phyloP scores from a whole-genome alignment of 2,113 vertebrate genomes.

The Mobula birostris region DNA sequence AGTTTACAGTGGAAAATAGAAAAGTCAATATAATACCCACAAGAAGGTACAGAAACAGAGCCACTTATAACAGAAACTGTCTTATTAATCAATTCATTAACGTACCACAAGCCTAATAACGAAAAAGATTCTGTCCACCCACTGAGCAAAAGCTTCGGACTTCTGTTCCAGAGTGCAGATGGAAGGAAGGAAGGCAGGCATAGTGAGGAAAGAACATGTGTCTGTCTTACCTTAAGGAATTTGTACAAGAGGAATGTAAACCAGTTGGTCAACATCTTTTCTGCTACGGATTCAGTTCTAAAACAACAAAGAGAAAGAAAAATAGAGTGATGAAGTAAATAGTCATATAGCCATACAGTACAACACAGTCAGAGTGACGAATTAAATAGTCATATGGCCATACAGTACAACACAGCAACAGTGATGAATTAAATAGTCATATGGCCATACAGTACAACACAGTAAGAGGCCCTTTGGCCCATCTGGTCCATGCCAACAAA shows the following conservation, averaged over 20 bases:
- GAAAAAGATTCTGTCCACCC: conserved; percentile 46
- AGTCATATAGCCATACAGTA: too few species aligned
- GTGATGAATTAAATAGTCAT: too few species aligned
- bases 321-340: neutral
- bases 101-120: conserved; percentile 44
- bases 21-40: conserved; percentile 40
- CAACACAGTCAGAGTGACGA: too few species aligned
- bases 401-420: too few species aligned
- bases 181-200: conserved; percentile 42
- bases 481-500: too few species aligned
- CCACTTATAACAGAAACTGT: conserved; percentile 18
- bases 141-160: conserved; percentile 42
- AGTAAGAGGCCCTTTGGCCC: too few species aligned
- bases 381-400: too few species aligned
- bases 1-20: neutral
- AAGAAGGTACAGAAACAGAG: conserved; percentile 41
- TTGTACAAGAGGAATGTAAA: conserved; percentile 83
- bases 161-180: neutral
- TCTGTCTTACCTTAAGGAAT: conserved; percentile 73
- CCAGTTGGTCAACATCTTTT: conserved; percentile 86
- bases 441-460: too few species aligned
- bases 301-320: neutral
- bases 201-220: conserved; percentile 46
- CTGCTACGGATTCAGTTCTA: conserved; percentile 80
- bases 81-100: conserved; percentile 45